Evolutionary conservation across 2,113 vertebrate genomes (phyloP).

Genomic region (Ia io): DNA sequence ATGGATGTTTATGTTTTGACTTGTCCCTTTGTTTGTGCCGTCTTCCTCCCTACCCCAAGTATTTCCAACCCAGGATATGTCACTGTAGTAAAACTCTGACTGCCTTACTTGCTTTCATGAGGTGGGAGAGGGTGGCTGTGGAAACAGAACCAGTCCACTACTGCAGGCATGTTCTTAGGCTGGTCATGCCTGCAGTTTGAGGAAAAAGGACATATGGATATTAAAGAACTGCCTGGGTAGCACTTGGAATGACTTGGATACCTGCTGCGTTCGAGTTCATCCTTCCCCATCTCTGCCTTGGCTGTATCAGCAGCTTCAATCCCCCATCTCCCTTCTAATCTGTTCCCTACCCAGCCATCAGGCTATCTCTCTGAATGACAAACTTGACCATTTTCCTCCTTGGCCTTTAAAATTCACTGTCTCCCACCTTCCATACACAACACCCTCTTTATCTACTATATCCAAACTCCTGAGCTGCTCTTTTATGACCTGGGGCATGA

Average conservation of each 20-base stretch:
- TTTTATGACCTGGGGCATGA: not conserved
- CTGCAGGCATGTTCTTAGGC: not conserved
- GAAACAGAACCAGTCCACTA: not conserved
- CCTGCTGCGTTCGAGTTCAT: not conserved
- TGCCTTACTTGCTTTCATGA: not conserved
- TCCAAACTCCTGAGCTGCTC: not conserved
- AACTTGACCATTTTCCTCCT: not conserved
- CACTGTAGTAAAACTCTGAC: not conserved
- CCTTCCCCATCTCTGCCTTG: not conserved
- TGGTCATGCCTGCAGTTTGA: no score
- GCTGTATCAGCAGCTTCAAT: not conserved
- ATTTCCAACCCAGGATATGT: not conserved
- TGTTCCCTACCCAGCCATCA: not conserved
- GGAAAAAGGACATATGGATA: no score
- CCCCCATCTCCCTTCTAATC: not conserved
- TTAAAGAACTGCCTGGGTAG: not conserved
- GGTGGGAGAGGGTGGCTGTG: not conserved
- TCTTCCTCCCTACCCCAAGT: not conserved
- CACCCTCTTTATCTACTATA: not conserved
- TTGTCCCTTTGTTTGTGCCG: not conserved
- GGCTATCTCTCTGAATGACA: not conserved
- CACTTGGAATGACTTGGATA: not conserved
- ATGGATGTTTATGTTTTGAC: not conserved
- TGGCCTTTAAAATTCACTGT: not conserved
- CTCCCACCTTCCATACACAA: accelerated